Percentiles rank a stretch among this genome's conserved stretches.
Evolutionary conservation across 1,140 invertebrate species (phyloP).

Genomic region (Dinoponera quadriceps): DNA sequence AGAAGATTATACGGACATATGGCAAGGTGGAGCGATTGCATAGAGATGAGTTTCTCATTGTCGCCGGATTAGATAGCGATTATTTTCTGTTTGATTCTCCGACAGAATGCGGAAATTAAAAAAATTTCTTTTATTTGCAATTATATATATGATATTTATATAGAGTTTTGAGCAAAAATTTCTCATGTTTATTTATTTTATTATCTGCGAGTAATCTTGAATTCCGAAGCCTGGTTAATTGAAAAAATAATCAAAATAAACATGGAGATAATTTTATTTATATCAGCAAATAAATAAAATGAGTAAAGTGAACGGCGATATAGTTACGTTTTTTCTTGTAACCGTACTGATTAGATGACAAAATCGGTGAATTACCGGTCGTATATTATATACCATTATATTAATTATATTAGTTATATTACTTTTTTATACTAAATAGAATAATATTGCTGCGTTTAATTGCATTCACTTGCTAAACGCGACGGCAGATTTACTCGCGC

Average conservation of each 20-base stretch:
- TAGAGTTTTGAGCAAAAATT: not conserved
- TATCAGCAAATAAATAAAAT: slow-evolving; percentile 8
- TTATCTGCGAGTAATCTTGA: not conserved
- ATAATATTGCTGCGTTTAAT: not conserved
- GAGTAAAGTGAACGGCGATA: not conserved
- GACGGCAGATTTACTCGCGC: slow-evolving; percentile 4
- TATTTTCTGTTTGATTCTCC: not conserved
- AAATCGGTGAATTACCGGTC: not conserved
- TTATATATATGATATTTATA: too few relatives aligned
- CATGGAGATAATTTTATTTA: slow-evolving; percentile 2
- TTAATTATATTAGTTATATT: not conserved
- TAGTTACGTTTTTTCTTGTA: not conserved
- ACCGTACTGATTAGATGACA: not conserved
- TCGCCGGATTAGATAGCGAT: not conserved
- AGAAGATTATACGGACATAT: not conserved
- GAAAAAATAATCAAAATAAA: not conserved
- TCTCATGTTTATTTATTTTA: slow-evolving; percentile 4
- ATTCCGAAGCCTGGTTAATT: not conserved
- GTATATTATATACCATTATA: not conserved
- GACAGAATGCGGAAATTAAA: not conserved
- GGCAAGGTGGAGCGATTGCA: too few relatives aligned
- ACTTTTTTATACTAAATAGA: too few relatives aligned
- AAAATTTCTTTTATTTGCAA: not conserved
- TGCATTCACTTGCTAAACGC: not conserved
- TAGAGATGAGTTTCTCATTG: too few relatives aligned